Evolutionary conservation across 2,888 invertebrate species (phyloP).

Genomic region (Saturnia pavonia): DNA sequence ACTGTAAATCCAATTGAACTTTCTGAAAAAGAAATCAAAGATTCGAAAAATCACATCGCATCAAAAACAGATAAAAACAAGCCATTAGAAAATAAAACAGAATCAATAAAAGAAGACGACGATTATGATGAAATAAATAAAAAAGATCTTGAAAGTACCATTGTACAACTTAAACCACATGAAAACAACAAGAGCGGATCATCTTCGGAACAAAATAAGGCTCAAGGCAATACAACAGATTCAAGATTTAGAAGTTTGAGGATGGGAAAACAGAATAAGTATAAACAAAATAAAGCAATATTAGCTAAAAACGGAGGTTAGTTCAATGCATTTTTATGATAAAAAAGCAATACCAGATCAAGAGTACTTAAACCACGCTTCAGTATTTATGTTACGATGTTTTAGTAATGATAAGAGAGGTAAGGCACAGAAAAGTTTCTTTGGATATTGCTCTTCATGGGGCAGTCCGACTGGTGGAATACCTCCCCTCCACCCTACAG

Average conservation of each 20-base stretch:
- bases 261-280: neutral
- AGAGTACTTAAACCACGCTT: no score
- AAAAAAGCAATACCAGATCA: no score
- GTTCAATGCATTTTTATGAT: neutral
- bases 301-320: neutral
- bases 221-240: neutral
- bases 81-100: neutral
- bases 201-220: neutral
- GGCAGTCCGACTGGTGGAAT: no score
- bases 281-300: neutral
- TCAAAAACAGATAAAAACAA: neutral
- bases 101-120: neutral
- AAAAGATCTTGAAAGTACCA: constrained; percentile 1
- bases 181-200: neutral
- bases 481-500: no score
- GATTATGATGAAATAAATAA: neutral
- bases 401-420: neutral
- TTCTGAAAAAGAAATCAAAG: neutral
- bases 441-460: no score
- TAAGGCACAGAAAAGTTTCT: no score
- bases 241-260: neutral
- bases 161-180: neutral
- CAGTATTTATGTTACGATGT: neutral
- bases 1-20: neutral
- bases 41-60: neutral